phyloP scores from a whole-genome alignment of 2,113 vertebrate genomes.

The Pampusana beccarii region DNA sequence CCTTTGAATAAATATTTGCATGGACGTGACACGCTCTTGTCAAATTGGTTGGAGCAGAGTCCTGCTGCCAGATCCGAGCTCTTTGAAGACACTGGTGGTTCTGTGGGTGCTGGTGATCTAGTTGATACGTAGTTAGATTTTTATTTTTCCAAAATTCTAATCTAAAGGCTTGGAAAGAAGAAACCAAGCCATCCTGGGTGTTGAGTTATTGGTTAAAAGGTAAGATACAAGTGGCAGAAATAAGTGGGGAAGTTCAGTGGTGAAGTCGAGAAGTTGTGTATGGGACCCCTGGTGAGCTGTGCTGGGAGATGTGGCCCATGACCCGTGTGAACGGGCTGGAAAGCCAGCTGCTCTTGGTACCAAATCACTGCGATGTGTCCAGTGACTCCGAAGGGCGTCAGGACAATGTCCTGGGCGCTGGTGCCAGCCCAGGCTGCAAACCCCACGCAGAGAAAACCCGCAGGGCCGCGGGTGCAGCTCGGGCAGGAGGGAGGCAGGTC shows the following conservation, averaged over 20 bases:
- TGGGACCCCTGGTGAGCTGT: background rate
- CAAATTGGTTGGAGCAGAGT: background rate
- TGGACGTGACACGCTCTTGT: accelerated
- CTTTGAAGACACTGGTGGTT: background rate
- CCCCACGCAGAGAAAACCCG: accelerated
- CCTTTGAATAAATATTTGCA: background rate
- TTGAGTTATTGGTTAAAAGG: background rate
- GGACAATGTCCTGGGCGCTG: accelerated
- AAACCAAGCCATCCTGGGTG: background rate
- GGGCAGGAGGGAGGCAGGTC: background rate
- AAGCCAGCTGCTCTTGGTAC: background rate
- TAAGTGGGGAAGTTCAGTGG: accelerated
- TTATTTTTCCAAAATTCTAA: background rate
- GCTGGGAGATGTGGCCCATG: accelerated
- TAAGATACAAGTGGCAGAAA: accelerated
- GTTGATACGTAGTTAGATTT: accelerated
- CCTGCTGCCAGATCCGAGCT: accelerated
- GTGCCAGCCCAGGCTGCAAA: background rate
- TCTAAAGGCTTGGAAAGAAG: background rate
- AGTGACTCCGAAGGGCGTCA: accelerated
- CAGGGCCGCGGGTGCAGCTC: accelerated
- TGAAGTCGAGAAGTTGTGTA: accelerated
- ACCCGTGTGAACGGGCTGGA: accelerated
- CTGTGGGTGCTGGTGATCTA: background rate
- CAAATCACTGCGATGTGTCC: accelerated